phyloP scores from a whole-genome alignment of 2,888 invertebrate species.

The Ariolimax columbianus region DNA sequence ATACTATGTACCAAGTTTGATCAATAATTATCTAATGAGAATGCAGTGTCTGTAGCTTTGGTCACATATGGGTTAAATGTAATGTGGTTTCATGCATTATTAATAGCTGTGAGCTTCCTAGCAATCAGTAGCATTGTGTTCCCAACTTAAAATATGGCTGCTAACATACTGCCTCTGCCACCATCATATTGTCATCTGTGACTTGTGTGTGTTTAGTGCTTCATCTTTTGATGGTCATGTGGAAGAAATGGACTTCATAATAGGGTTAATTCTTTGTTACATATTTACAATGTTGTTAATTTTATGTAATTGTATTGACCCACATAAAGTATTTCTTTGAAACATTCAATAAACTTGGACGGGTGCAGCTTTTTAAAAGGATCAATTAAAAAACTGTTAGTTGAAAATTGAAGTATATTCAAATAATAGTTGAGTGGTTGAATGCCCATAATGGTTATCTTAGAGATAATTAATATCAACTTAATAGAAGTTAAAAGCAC shows the following conservation, averaged over 20 bases:
- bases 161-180: background rate
- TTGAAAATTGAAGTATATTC: no score
- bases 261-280: background rate
- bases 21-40: slow-evolving; percentile 21
- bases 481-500: no score
- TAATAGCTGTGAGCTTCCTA: slow-evolving; percentile 1
- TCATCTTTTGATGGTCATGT: background rate
- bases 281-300: background rate
- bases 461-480: no score
- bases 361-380: no score
- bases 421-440: no score
- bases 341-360: background rate
- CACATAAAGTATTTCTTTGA: background rate
- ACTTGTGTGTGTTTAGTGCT: background rate
- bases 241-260: slow-evolving; percentile 13
- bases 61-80: slow-evolving; percentile 26
- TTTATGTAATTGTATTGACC: background rate
- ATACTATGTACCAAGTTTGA: background rate
- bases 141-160: background rate
- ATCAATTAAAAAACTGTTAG: no score
- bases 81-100: slow-evolving; percentile 18
- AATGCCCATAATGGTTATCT: no score
- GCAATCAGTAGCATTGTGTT: background rate
- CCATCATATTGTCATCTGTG: background rate
- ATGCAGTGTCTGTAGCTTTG: background rate